phyloP scores from a whole-genome alignment of 2,888 invertebrate species.

The Scaptomyza cyrtandrae region DNA sequence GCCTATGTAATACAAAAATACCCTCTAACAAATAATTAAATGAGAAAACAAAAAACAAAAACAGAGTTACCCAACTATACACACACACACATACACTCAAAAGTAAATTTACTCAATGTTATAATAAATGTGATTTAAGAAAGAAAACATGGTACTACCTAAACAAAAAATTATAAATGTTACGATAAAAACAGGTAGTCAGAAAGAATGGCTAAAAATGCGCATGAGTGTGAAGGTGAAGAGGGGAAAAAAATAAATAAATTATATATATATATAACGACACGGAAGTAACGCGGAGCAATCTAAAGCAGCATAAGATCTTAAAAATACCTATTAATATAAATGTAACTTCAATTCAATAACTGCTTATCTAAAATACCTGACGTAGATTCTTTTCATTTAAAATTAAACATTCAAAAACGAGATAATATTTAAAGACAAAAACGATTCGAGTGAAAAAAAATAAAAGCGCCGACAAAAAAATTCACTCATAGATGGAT shows the following conservation, averaged over 20 bases:
- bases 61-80: slow-evolving; percentile 55
- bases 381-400: slow-evolving; percentile 83
- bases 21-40: slow-evolving; percentile 46
- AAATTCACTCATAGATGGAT: slow-evolving; percentile 46
- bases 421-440: slow-evolving; percentile 55
- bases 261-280: slow-evolving; percentile 45
- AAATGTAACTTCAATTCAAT: slow-evolving; percentile 77
- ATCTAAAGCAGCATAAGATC: slow-evolving; percentile 64
- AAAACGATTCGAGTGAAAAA: slow-evolving; percentile 47
- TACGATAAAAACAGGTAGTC: slow-evolving; percentile 55
- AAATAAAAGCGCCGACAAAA: slow-evolving; percentile 52
- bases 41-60: slow-evolving; percentile 19
- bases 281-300: slow-evolving; percentile 60
- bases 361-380: slow-evolving; percentile 83
- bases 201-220: slow-evolving; percentile 29
- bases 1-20: slow-evolving; percentile 61
- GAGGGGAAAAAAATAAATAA: slow-evolving; percentile 35
- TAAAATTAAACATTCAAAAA: slow-evolving; percentile 47
- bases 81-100: slow-evolving; percentile 71
- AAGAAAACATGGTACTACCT: slow-evolving; percentile 70
- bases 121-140: slow-evolving; percentile 80
- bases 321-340: slow-evolving; percentile 68
- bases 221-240: slow-evolving; percentile 29
- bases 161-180: slow-evolving; percentile 50
- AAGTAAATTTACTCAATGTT: slow-evolving; percentile 76